Base-by-base conservation (phyloP, 2,797 vertebrate genomes). In the Lutjanus campechanus region DNA sequence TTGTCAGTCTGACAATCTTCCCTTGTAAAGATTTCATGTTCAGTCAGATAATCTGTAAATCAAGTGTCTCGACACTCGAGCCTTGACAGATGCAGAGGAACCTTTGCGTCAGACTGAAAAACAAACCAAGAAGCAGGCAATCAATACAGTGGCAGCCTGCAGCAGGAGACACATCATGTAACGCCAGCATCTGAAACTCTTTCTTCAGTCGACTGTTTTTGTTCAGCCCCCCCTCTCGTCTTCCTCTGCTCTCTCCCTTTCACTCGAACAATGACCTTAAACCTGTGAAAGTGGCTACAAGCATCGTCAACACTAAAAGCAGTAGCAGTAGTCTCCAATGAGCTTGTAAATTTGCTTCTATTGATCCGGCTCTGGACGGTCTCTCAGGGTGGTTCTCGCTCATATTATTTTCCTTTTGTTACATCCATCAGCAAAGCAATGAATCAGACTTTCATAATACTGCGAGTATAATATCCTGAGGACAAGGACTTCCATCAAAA, bases 331-430 rank as follows among this genome's bases (percentile, higher is more conserved):
- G 60, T 58, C 83, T 79, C 85, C 53, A 65, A 86, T 78, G 62
- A 82, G 82, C 82, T 77, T 73, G 68, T 85, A 81, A 84, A 86
- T 83, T 72, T 69, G 53, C 58, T 5, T 19, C 15, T 81, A 88
- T 89, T 75, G 88, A 90, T 89, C 80, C 1, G 4, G 7, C 71
- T 75, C 61, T 50, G 61, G 15, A 75, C 12, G 46, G 29, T 67
- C 77, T 79, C 70, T 69, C 43, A 0, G 55, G 76, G 49, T 56
- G 56, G 64, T 72, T 85, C 50, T 56, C 11, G 60, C 5, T 83
- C 54, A 74, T 83, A 80, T 74, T 60, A 79, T 77, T 89, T 85
- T 73, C 56, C 66, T 68, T 83, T 77, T 51, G 13, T 55, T 55
- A 8, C 4, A 40, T 77, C 85, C 16, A 9, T 74, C 84, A 59